Evolutionary conservation across 2,888 invertebrate genomes (phyloP).

Genomic region (Dioctria linearis): DNA sequence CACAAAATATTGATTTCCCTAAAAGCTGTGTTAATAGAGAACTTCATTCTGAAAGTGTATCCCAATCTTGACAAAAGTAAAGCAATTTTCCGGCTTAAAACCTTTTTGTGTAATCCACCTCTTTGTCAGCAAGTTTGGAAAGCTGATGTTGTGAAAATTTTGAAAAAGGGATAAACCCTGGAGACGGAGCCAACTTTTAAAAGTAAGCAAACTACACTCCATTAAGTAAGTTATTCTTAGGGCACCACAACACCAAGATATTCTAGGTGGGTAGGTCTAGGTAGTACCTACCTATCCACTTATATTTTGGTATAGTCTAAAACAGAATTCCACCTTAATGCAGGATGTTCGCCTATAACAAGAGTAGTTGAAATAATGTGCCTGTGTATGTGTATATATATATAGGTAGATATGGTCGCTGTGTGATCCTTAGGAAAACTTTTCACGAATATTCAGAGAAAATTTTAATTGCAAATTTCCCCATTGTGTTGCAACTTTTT

Average conservation of each 20-base stretch:
- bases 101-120: constrained; percentile 20
- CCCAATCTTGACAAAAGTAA: constrained; percentile 1
- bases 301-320: background rate
- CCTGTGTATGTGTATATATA: background rate
- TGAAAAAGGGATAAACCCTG: constrained; percentile 44
- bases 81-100: constrained; percentile 10
- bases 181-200: constrained; percentile 39
- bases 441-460: constrained; percentile 39
- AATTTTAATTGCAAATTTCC: constrained; percentile 53
- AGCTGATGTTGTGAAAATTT: constrained; percentile 30
- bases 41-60: background rate
- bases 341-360: background rate
- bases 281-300: background rate
- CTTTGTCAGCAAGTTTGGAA: constrained; percentile 28
- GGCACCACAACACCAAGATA: constrained; percentile 1
- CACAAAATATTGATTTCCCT: background rate
- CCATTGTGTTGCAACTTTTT: constrained; percentile 50
- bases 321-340: constrained; percentile 15
- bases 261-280: background rate
- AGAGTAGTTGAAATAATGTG: background rate
- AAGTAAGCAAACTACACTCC: constrained; percentile 48
- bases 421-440: constrained; percentile 34
- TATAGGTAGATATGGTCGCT: background rate
- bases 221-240: constrained; percentile 44
- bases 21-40: background rate